phyloP scores from a whole-genome alignment of 2,113 vertebrate species.

The Mustela lutreola region DNA sequence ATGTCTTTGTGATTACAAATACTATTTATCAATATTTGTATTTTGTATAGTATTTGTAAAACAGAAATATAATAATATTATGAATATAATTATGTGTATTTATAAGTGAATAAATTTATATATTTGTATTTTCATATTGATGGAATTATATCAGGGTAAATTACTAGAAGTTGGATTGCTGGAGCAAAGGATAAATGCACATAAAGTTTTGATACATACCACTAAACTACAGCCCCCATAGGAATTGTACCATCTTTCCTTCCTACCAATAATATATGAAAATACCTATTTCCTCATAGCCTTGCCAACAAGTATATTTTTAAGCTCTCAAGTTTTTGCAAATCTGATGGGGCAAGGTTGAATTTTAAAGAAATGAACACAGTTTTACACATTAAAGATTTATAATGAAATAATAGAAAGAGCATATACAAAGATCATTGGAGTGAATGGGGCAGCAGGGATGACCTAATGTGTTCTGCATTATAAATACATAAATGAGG shows the following conservation, averaged over 20 bases:
- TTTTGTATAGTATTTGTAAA: neutral
- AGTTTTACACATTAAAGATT: constrained; percentile 17
- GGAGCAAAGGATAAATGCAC: neutral
- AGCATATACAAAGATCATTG: neutral
- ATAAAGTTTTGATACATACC: neutral
- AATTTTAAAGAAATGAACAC: constrained; percentile 19
- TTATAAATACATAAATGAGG: neutral
- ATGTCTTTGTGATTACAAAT: neutral
- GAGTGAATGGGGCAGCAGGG: neutral
- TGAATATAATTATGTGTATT: neutral
- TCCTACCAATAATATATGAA: neutral
- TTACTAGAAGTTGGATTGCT: neutral
- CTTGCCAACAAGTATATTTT: neutral
- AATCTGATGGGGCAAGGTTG: neutral
- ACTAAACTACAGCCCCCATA: neutral
- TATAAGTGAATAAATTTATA: neutral
- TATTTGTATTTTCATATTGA: constrained; percentile 38
- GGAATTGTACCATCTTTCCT: neutral
- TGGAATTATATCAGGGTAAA: constrained; percentile 10
- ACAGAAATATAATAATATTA: neutral
- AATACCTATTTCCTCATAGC: neutral
- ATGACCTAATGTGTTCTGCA: neutral
- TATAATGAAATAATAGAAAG: constrained; percentile 50
- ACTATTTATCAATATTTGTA: neutral
- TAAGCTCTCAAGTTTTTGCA: neutral